Evolutionary conservation across 2,888 invertebrate genomes (phyloP), one percentile per base, ranked within the genome.

Genomic region (Diplazon laetatorius): DNA sequence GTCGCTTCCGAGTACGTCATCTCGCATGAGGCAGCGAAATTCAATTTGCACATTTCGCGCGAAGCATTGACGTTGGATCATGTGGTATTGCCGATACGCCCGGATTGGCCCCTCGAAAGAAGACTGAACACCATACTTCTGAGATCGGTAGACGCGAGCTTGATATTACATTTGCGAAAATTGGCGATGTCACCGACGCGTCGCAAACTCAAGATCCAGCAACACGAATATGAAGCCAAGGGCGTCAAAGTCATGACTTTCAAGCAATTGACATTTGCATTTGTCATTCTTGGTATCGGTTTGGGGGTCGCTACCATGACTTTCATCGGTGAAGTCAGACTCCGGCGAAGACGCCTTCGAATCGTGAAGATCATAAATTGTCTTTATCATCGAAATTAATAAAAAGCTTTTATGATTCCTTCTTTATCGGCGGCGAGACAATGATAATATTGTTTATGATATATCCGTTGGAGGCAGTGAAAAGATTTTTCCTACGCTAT

Each of bases 81-180:
- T 12, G 8, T 25, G 3, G 16, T 3, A 14, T 9, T 60, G 18
- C 60, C 48, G 8, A 60, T 70, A 6, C 48, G 70, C 5, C 25
- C 48, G 1, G 59, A 70, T 12, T 70, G 70, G 70, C 70, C 70
- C 0, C 39, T 70, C 6, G 70, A 70, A 60, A 2, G 22, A 10
- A 37, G 50, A 10, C 16, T 70, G 0, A 70, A 70, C 10, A 39
- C 3, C 22, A 6, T 70, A 1, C 14, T 60, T 10, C 8, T 0
- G 12, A 18, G 59, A 39, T 9, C 50, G 10, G 46, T 39, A 2
- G 60, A 60, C 9, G 25, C 50, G 14, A 3, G 48, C n/a, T 20
- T 25, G 1, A 10, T 48, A 12, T 3, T 8, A 18, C 18, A 48
- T 20, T 16, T 48, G 0, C 1, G 8, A 18, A 10, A 1, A 2